phyloP scores from a whole-genome alignment of 2,797 vertebrate species.

The Pteronotus mesoamericanus region DNA sequence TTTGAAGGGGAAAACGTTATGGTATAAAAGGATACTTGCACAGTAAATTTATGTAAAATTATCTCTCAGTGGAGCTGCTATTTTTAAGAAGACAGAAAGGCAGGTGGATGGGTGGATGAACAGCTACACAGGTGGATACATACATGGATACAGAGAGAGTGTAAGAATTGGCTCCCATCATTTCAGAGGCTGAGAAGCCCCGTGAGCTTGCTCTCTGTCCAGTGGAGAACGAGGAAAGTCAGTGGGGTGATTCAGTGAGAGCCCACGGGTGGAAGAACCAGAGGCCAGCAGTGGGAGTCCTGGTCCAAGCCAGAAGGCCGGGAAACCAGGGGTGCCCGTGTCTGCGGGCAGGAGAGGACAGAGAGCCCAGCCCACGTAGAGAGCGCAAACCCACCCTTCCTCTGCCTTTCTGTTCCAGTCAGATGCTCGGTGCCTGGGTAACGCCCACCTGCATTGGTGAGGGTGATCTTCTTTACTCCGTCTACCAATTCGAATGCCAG shows the following conservation, averaged over 20 bases:
- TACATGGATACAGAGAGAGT: neutral
- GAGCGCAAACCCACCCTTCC: neutral
- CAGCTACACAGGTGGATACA: too few relatives aligned
- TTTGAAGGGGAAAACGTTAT: neutral
- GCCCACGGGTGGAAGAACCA: neutral
- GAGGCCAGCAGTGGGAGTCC: neutral
- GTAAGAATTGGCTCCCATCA: neutral
- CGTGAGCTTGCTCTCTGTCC: neutral
- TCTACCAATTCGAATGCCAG: neutral
- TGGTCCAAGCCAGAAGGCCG: accelerated
- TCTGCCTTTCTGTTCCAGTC: neutral
- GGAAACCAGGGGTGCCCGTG: neutral
- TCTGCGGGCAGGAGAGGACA: neutral
- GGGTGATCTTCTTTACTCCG: neutral
- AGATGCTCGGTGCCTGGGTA: neutral
- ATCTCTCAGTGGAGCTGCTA: neutral
- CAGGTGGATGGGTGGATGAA: neutral
- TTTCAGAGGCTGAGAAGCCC: neutral
- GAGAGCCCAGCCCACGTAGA: too few relatives aligned
- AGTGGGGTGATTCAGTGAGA: neutral
- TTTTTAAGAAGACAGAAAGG: neutral
- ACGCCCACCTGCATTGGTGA: neutral
- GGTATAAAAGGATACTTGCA: neutral
- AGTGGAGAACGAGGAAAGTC: neutral
- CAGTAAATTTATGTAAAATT: neutral